phyloP scores from a whole-genome alignment of 2,797 vertebrate species.

The Onychomys arenicola region DNA sequence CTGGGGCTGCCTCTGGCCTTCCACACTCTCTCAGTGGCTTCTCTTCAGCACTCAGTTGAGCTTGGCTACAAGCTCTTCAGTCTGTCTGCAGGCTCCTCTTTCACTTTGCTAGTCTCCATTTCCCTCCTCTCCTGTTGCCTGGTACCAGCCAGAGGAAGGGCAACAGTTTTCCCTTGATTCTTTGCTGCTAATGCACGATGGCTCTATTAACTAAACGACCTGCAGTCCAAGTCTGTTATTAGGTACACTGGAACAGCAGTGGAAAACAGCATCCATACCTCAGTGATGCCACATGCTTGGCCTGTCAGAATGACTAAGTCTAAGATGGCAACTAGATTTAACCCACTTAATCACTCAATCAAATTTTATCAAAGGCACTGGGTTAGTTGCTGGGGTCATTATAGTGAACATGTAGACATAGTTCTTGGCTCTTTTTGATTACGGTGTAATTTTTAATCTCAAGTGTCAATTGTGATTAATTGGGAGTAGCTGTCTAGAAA shows the following conservation, averaged over 20 bases:
- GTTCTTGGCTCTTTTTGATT: conserved; percentile 51
- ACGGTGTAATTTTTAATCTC: conserved; percentile 54
- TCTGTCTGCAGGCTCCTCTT: conserved; percentile 51
- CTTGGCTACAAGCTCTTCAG: conserved; percentile 53
- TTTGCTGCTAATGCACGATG: conserved; percentile 84
- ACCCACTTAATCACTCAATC: neutral
- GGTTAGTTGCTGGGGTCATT: conserved; percentile 7
- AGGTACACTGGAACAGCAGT: conserved; percentile 51
- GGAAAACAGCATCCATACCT: conserved; percentile 26
- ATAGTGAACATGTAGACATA: neutral
- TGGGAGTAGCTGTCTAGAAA: conserved; percentile 6
- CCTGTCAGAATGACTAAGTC: neutral
- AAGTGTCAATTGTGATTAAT: conserved; percentile 23
- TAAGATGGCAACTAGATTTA: conserved; percentile 41
- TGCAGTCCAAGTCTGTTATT: conserved; percentile 80
- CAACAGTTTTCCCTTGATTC: conserved; percentile 73
- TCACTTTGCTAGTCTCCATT: conserved; percentile 68
- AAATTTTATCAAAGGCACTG: neutral
- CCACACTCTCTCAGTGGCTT: conserved; percentile 48
- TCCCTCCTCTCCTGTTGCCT: conserved; percentile 72
- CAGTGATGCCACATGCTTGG: conserved; percentile 3
- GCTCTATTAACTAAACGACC: conserved; percentile 88
- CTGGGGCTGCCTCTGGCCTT: conserved; percentile 63
- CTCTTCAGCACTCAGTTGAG: conserved; percentile 68
- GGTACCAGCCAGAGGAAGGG: conserved; percentile 71